Conservation (phyloP, 1,140 invertebrate species). For the Aplysia californica region DNA sequence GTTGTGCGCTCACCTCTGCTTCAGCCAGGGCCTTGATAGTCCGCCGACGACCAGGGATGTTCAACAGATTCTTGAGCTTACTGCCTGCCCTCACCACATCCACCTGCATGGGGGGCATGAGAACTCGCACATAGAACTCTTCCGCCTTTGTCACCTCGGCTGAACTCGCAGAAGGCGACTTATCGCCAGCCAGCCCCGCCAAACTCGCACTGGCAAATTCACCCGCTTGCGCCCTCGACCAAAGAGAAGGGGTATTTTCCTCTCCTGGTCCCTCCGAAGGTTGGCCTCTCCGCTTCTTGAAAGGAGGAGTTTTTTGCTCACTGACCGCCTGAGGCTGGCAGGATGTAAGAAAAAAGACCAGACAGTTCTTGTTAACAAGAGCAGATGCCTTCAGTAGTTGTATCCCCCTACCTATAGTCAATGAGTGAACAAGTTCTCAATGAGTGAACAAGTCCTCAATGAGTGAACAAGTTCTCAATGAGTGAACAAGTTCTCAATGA, state of each 20-base stretch:
- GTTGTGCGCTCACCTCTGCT: too few species aligned
- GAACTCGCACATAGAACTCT: slow-evolving; percentile 43
- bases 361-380: too few species aligned
- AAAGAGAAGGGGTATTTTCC: slow-evolving; percentile 1
- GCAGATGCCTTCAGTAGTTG: too few species aligned
- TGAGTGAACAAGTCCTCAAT: too few species aligned
- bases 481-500: too few species aligned
- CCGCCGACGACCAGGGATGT: slow-evolving; percentile 43
- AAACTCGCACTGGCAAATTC: background rate
- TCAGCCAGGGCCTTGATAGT: slow-evolving; percentile 20
- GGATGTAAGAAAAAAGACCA: too few species aligned
- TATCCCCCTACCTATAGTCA: too few species aligned
- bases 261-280: too few species aligned
- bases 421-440: too few species aligned
- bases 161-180: background rate
- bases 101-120: slow-evolving; percentile 50
- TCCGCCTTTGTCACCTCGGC: background rate
- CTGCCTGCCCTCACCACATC: slow-evolving; percentile 35
- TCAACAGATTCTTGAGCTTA: slow-evolving; percentile 41
- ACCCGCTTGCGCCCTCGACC: background rate
- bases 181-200: background rate
- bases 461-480: too few species aligned
- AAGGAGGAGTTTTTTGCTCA: too few species aligned
- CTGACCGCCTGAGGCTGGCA: too few species aligned
- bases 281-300: background rate